A percentile compares a stretch with the other conserved stretches of the same genome.
Evolutionary conservation across 2,797 vertebrate genomes (phyloP).

Genomic region (Thalassophryne amazonica): DNA sequence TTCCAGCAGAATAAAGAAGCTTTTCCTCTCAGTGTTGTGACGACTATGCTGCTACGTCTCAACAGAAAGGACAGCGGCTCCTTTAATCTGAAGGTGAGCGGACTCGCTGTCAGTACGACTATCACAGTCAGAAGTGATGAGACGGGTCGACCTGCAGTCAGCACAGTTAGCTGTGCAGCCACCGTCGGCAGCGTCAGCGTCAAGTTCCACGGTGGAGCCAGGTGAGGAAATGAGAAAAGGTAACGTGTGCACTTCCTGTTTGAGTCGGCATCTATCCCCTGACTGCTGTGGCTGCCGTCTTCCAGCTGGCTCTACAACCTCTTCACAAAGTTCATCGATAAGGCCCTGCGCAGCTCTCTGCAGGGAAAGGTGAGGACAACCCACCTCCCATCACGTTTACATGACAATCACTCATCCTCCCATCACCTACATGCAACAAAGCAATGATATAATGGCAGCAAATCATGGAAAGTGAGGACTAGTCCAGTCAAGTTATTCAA

Average conservation of each 20-base stretch:
- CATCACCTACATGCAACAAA: neutral
- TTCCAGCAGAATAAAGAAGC: too few species aligned
- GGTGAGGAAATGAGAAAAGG: constrained; percentile 41
- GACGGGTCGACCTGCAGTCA: constrained; percentile 70
- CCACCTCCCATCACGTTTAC: too few species aligned
- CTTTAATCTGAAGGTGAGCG: constrained; percentile 68
- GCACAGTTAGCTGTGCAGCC: constrained; percentile 47
- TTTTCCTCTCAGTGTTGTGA: neutral
- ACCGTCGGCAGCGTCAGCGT: constrained; percentile 41
- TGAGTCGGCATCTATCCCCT: neutral
- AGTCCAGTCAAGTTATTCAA: too few species aligned
- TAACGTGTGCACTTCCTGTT: neutral
- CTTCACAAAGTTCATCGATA: constrained; percentile 59
- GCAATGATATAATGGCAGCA: too few species aligned
- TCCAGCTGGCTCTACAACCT: constrained; percentile 81
- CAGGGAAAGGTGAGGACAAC: constrained; percentile 62
- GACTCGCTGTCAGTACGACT: constrained; percentile 51
- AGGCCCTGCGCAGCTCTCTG: constrained; percentile 48
- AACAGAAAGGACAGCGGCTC: constrained; percentile 73
- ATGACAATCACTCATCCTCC: neutral
- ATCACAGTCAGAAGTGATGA: constrained; percentile 63
- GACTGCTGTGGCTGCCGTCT: constrained; percentile 11
- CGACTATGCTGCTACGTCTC: neutral
- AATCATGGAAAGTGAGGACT: too few species aligned
- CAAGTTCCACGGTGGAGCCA: constrained; percentile 75